Evolutionary conservation across 1,140 invertebrate genomes (phyloP), one percentile per base, ranked within the genome.

Genomic region (Aradophagus sp.): DNA sequence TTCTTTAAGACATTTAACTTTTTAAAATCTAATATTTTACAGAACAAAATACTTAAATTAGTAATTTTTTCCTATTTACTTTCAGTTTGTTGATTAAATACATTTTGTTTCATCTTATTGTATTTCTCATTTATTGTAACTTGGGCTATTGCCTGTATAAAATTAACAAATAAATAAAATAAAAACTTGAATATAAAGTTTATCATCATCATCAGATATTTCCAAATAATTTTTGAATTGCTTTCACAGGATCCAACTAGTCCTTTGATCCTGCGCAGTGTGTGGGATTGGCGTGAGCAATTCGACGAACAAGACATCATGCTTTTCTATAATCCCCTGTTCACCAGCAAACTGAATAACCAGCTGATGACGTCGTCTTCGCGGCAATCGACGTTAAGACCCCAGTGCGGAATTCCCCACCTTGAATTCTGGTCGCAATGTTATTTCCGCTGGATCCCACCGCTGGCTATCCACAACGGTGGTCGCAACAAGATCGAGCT

Each of bases 371-470:
- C 34, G 11, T 19, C 12, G 6, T 26, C 39, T 0, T 6, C 26
- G 73, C 53, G 75, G n/a, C 19, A 56, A 42, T 68, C 48, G 26
- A 72, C 14, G 0, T 38, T 58, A 8, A 26, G 29, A 71, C 27
- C 48, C 71, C 34, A 74, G 44, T 85, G 86, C 20, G 78, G 80
- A 12, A 83, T 93, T 31, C 81, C 89, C 4, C 84, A 81, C 65
- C 80, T 95, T 56, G 90, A 93, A 39, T 78, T 97, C n/a, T 97
- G 95, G 95, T 87, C 88, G 35, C 93, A 95, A 77, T 96, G 94
- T 84, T 97, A 96, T 84, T 91, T 94, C 70, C 90, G 95, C 1
- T 97, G 94, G 93, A 88, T 96, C 76, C 90, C 91, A 3, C 89
- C 93, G 7, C 87, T 95, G 0, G 93, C 96, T 80, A 93, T 96